These are phyloP conservation scores for Osmoderma eremita DNA, from an alignment of 2,888 invertebrate species.

Conservation along the genomic window DNA sequence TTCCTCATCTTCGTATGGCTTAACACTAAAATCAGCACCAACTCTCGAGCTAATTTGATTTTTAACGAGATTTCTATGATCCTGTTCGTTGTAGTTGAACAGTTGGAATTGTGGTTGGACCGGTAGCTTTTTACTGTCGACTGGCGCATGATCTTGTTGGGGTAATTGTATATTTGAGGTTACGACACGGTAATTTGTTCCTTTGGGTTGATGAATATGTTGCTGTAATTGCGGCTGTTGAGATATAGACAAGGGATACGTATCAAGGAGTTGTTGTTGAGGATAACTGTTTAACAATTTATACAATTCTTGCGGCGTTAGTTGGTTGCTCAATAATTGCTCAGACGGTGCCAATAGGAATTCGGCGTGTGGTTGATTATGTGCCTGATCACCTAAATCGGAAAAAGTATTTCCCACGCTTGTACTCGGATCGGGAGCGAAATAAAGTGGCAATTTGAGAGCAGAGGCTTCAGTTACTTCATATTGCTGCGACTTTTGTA, in stretches of 20 bases:
- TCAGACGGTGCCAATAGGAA: conserved; percentile 36
- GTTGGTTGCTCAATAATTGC: conserved; percentile 21
- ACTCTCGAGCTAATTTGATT: conserved; percentile 56
- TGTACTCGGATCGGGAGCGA: conserved; percentile 67
- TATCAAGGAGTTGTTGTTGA: conserved; percentile 43
- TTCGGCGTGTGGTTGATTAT: conserved; percentile 40
- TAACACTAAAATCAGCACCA: conserved; percentile 56
- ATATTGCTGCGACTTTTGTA: conserved; percentile 60
- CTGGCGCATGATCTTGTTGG: conserved; percentile 60
- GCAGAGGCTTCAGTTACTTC: conserved; percentile 67
- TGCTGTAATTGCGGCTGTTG: conserved; percentile 56
- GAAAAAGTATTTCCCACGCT: conserved; percentile 40
- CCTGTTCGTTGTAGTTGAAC: conserved; percentile 65
- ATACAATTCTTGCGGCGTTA: conserved; percentile 62
- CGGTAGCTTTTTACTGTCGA: conserved; percentile 47
- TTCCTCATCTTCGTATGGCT: conserved; percentile 50
- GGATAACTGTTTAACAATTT: conserved; percentile 44
- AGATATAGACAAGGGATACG: conserved; percentile 37
- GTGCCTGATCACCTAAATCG: conserved; percentile 56
- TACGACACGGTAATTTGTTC: conserved; percentile 60
- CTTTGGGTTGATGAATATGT: conserved; percentile 52
- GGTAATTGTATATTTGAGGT: conserved; percentile 49
- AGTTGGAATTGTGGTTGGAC: conserved; percentile 62
- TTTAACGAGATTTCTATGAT: conserved; percentile 47
- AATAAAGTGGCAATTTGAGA: conserved; percentile 63